Evolutionary conservation across 2,888 invertebrate species (phyloP).

Genomic region (Diadromus collaris): DNA sequence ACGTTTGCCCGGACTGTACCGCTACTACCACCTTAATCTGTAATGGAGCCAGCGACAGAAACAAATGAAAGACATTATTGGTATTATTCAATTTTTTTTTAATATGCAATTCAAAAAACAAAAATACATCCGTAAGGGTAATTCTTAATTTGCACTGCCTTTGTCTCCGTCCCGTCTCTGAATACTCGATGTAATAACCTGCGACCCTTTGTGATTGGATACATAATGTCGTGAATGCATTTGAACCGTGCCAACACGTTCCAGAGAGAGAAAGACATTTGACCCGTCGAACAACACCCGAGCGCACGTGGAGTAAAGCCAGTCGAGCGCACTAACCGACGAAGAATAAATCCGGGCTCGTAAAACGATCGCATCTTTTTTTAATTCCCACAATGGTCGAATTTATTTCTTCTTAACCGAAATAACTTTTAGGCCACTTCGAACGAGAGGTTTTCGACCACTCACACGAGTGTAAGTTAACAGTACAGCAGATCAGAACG

Average conservation of each 20-base stretch:
- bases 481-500: background rate
- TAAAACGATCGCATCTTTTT: conserved; percentile 17
- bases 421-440: background rate
- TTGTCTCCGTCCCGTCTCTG: background rate
- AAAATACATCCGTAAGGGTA: background rate
- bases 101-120: background rate
- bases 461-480: conserved; percentile 19
- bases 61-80: background rate
- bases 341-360: background rate
- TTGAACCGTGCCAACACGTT: conserved; percentile 12
- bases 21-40: too few relatives aligned
- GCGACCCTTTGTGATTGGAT: conserved; percentile 1
- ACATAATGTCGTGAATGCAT: conserved; percentile 16
- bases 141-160: background rate
- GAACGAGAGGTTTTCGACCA: background rate
- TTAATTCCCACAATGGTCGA: background rate
- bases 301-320: conserved; percentile 21
- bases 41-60: background rate
- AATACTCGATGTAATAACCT: conserved; percentile 10
- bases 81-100: background rate
- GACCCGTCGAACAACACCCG: conserved; percentile 3
- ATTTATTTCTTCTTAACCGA: conserved; percentile 3
- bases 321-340: conserved; percentile 23
- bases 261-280: conserved; percentile 10
- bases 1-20: too few relatives aligned